Evolutionary conservation across 1,140 invertebrate genomes (phyloP).

Genomic region (Charaxes varanes): DNA sequence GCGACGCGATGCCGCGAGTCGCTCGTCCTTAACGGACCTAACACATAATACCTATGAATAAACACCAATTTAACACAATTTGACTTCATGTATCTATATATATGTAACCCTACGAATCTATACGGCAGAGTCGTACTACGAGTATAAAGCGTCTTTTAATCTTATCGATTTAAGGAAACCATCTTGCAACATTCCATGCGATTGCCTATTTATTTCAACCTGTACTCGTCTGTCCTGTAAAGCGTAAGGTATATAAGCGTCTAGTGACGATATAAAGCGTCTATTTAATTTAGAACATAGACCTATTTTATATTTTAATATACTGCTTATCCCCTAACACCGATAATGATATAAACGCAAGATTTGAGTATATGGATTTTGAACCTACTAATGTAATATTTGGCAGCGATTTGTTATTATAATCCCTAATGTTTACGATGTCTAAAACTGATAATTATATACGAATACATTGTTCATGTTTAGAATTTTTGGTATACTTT

Average conservation of each 20-base stretch:
- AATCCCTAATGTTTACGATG: constrained; percentile 3
- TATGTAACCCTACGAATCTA: constrained; percentile 3
- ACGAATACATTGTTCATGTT: background rate
- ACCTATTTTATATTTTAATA: constrained; percentile 9
- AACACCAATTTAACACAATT: constrained; percentile 1
- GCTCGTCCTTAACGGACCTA: background rate
- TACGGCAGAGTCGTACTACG: constrained; percentile 1
- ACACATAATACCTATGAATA: background rate
- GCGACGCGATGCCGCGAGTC: too few relatives aligned
- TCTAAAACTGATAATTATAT: constrained; percentile 1
- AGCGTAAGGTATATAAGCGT: constrained; percentile 1
- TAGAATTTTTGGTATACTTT: background rate
- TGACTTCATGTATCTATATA: background rate
- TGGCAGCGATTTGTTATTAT: constrained; percentile 12
- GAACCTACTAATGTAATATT: constrained; percentile 4
- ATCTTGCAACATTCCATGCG: background rate
- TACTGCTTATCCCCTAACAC: constrained; percentile 13
- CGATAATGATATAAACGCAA: constrained; percentile 14
- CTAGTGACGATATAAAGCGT: constrained; percentile 12
- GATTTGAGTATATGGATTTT: constrained; percentile 2
- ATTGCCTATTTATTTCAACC: background rate
- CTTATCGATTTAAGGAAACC: background rate
- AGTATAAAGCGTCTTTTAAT: background rate
- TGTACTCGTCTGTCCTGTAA: background rate
- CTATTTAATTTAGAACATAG: constrained; percentile 6